Evolutionary conservation across 2,888 invertebrate species (phyloP), one percentile per base, ranked within the genome.

Genomic region (Pandemis heparana): DNA sequence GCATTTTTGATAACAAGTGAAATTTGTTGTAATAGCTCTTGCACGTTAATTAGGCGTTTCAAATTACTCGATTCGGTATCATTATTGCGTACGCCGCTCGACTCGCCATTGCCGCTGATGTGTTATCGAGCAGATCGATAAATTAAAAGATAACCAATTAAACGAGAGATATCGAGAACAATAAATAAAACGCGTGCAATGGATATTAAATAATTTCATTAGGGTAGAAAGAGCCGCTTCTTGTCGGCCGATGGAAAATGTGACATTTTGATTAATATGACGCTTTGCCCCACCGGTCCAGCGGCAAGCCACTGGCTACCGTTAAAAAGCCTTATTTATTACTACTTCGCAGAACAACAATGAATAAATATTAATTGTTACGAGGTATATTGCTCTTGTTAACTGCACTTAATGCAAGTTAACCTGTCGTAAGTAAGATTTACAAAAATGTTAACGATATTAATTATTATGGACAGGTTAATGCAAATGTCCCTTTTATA

Each of bases 61-160:
- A 43, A 48, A 63, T 66, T 41, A 67, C 51, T 46, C 43, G 23
- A 56, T 39, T 41, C 60, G 38, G 43, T 14, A 69, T 60, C 51
- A 46, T 41, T 64, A 68, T 68, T 69, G 60, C 65, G 69, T 18
- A 65, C 16, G 51, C 59, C 41, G 64, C 51, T 59, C 69, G 56
- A 51, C 64, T 56, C 7, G 56, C 56, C 60, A 61, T 18, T 65
- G 66, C 60, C 68, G 23, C n/a, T 76, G 76, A 75, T 66, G 75
- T 79, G 75, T 79, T 82, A 80, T 82, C 81, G 77, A 68, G 32
- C 74, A 66, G 70, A 80, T 80, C 80, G 78, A 82, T 84, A 82
- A 80, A 83, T 83, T 82, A 82, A 82, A 81, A 80, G 82, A 84
- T 85, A 83, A 83, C 82, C 84, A 85, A 88, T 88, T 87, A 87